Evolutionary conservation across 2,888 invertebrate species (phyloP).

Genomic region (Lamellibrachia columna): DNA sequence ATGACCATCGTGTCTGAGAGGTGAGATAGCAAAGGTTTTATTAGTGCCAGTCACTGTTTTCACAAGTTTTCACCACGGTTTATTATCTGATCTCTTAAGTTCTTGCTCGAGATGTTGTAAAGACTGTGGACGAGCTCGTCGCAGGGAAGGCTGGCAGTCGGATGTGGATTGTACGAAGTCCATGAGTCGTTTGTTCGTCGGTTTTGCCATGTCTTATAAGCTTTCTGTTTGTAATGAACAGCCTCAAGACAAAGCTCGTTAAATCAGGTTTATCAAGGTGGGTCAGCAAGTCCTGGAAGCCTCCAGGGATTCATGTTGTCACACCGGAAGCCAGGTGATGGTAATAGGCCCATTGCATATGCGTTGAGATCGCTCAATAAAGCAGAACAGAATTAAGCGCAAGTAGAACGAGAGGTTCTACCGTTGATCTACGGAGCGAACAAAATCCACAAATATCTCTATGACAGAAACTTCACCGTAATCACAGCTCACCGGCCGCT

Average conservation of each 20-base stretch:
- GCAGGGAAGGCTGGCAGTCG: no score
- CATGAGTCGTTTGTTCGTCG: no score
- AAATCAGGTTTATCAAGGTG: not conserved
- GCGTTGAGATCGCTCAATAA: not conserved
- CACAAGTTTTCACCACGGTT: no score
- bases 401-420: not conserved
- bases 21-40: no score
- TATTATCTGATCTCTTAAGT: no score
- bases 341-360: not conserved
- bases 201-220: fast-evolving
- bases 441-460: not conserved
- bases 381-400: not conserved
- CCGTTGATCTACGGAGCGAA: not conserved
- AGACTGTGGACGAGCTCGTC: no score
- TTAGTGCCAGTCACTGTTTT: no score
- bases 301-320: not conserved
- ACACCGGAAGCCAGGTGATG: not conserved
- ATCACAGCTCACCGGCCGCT: not conserved
- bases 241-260: no score
- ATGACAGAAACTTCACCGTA: not conserved
- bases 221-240: no score
- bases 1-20: no score
- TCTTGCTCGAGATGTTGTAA: no score
- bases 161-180: no score
- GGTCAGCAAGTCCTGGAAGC: not conserved